phyloP scores from a whole-genome alignment of 1,140 invertebrate genomes.

The Teleopsis dalmanni region DNA sequence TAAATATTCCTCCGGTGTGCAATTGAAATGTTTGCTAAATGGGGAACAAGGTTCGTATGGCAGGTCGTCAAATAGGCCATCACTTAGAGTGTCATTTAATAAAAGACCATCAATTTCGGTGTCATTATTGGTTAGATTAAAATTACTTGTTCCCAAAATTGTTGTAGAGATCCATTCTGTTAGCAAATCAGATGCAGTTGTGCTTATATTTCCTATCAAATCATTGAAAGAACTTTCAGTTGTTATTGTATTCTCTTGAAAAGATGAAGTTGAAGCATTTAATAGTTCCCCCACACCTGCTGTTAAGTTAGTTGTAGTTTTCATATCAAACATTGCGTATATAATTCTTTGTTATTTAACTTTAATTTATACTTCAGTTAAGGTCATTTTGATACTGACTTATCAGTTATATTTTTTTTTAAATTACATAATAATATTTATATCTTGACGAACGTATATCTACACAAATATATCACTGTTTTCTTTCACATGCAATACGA shows the following conservation, averaged over 20 bases:
- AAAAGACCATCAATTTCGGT: background rate
- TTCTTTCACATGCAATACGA: too few relatives aligned
- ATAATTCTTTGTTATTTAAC: too few relatives aligned
- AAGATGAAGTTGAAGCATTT: too few relatives aligned
- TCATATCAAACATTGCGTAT: too few relatives aligned
- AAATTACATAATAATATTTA: too few relatives aligned
- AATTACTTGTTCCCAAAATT: background rate
- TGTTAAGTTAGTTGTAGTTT: too few relatives aligned
- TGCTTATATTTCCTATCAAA: background rate
- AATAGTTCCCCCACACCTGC: too few relatives aligned
- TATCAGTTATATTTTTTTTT: too few relatives aligned
- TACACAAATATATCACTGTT: too few relatives aligned
- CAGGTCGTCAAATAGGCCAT: background rate
- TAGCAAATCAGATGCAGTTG: background rate
- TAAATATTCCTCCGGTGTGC: conserved; percentile 47
- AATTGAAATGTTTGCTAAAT: conserved; percentile 44
- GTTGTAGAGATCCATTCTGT: background rate
- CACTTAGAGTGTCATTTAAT: background rate
- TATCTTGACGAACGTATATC: too few relatives aligned
- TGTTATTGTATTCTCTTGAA: background rate
- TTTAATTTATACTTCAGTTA: too few relatives aligned
- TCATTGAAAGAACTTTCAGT: background rate
- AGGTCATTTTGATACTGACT: too few relatives aligned
- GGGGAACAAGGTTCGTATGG: conserved; percentile 10
- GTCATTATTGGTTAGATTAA: background rate